phyloP scores from a whole-genome alignment of 2,113 vertebrate genomes.

The Psammodynastes pulverulentus region DNA sequence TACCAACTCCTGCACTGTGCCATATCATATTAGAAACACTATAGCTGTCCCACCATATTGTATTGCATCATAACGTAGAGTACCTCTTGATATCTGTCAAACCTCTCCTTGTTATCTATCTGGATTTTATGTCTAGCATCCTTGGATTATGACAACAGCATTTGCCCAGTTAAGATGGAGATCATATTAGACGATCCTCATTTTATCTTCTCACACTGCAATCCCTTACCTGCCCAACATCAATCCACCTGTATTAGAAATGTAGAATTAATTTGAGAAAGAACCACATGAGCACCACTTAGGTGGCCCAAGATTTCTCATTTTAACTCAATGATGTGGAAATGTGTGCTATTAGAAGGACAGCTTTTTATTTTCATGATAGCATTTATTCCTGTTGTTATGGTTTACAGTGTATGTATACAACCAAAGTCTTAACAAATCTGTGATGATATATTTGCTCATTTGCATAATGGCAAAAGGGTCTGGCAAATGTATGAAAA shows the following conservation, averaged over 20 bases:
- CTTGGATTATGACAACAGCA: background rate
- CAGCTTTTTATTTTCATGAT: background rate
- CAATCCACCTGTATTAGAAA: background rate
- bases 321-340: background rate
- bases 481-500: background rate
- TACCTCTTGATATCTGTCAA: background rate
- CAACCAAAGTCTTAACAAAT: background rate
- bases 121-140: background rate
- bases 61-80: background rate
- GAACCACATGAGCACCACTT: background rate
- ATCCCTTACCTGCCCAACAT: background rate
- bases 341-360: background rate
- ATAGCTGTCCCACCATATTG: background rate
- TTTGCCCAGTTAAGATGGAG: background rate
- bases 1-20: background rate
- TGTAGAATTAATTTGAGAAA: background rate
- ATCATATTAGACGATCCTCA: background rate
- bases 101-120: background rate
- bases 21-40: background rate
- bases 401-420: background rate
- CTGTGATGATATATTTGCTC: background rate
- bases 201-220: background rate
- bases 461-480: background rate
- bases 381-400: background rate
- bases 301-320: background rate